Evolutionary conservation across 2,797 vertebrate species (phyloP), one percentile per base, ranked within the genome.

Genomic region (Pipistrellus pipistrellus): DNA sequence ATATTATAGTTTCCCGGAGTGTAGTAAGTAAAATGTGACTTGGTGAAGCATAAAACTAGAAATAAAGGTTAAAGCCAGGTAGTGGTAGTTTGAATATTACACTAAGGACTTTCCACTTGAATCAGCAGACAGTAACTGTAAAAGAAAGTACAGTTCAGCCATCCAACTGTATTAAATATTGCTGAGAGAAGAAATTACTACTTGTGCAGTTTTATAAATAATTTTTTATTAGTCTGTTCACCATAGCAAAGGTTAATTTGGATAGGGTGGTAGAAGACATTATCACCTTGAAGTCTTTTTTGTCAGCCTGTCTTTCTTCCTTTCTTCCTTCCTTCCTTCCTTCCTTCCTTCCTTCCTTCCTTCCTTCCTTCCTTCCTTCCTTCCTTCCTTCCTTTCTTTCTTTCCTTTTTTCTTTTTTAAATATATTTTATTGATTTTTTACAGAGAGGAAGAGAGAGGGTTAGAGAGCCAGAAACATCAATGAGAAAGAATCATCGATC

Each of bases 171-270:
- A 35, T 82, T 71, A 27, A 53, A 25, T 81, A 32, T 68, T 88
- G 62, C 32, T 81, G 68, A 68, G 10, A 76, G 62, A 88, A 88
- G 73, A 73, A 20, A 13, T 78, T 94, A 71, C n/a, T 55, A 68
- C 32, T 76, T 85, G 12, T 77, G 38, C 12, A 6, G 41, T 62
- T 76, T 95, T 84, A 44, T 17, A 87, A 87, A 18, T 80, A 87
- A 27, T 57, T 93, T 84, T 89, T 14, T 35, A 15, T 66, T 75
- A 55, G 57, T 10, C 18, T 91, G 30, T 35, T 78, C 4, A 57
- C 3, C 20, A 48, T 1, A 30, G 41, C 14, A 78, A 88, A 44
- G 23, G 55, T 62, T 64, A 41, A 82, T 69, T 77, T 85, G 72
- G 35, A 62, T 6, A 20, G 11, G 21, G 21, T 46, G 3, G 27